Conservation (phyloP, 2,888 invertebrate species). For the Ochlodes sylvanus region DNA sequence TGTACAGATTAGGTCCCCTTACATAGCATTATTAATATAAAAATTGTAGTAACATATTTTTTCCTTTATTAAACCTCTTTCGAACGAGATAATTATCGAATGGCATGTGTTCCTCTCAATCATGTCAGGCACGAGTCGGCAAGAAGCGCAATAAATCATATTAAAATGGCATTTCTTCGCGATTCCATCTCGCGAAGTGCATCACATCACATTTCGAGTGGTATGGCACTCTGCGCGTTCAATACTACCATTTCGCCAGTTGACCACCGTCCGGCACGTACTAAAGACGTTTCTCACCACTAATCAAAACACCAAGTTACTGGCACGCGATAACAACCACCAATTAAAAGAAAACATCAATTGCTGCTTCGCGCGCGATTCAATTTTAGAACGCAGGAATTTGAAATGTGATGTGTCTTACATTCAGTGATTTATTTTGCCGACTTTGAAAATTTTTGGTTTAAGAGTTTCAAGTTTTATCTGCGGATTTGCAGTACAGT, state of each 20-base stretch:
- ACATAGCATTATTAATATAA: too few species aligned
- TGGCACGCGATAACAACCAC: conserved; percentile 56
- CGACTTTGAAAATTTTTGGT: conserved; percentile 38
- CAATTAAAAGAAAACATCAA: conserved; percentile 52
- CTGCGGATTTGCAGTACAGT: conserved; percentile 42
- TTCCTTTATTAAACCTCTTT: background rate
- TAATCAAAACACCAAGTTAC: conserved; percentile 45
- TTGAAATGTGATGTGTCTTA: conserved; percentile 53
- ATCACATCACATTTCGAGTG: conserved; percentile 23
- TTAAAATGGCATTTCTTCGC: conserved; percentile 38
- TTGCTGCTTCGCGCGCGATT: conserved; percentile 51
- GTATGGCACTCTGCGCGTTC: conserved; percentile 47
- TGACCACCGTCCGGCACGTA: conserved; percentile 79
- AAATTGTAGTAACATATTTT: background rate
- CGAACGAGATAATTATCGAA: background rate
- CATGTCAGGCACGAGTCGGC: conserved; percentile 24
- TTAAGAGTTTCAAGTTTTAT: conserved; percentile 41
- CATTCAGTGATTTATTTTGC: conserved; percentile 48
- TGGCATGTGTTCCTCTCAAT: conserved; percentile 15
- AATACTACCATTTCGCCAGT: conserved; percentile 60
- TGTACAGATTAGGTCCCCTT: too few species aligned
- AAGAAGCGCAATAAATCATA: conserved; percentile 36
- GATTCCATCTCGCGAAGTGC: conserved; percentile 32
- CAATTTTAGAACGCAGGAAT: conserved; percentile 50
- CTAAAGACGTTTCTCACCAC: conserved; percentile 61